These are phyloP conservation scores for Cephus spinipes DNA, from an alignment of 2,888 invertebrate genomes.

Conservation along the genomic window DNA sequence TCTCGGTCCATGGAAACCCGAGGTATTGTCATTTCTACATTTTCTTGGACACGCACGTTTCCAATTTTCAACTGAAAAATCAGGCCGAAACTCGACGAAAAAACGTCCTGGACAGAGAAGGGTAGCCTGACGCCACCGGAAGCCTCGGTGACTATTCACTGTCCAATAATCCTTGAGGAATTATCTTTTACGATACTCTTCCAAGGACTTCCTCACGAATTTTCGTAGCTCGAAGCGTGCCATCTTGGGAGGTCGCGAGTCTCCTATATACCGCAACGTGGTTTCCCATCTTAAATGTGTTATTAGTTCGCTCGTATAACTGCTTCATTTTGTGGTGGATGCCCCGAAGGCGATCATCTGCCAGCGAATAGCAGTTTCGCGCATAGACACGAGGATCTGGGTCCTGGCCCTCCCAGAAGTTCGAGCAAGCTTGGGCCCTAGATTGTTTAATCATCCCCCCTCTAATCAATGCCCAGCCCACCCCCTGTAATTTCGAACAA, in stretches of 20 bases:
- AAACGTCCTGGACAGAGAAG: not conserved
- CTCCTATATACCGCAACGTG: conserved; percentile 46
- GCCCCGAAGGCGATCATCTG: conserved; percentile 64
- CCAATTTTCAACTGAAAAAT: conserved; percentile 32
- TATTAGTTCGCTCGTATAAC: conserved; percentile 67
- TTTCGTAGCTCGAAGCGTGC: conserved; percentile 57
- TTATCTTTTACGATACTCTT: not conserved
- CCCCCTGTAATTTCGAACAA: conserved; percentile 62
- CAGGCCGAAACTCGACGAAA: conserved; percentile 19
- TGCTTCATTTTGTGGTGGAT: conserved; percentile 65
- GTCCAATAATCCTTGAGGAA: not conserved
- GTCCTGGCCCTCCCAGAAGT: conserved; percentile 63
- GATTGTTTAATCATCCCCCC: conserved; percentile 64
- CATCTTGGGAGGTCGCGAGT: conserved; percentile 66
- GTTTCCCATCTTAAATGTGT: conserved; percentile 64
- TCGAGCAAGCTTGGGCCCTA: conserved; percentile 61
- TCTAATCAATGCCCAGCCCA: conserved; percentile 59
- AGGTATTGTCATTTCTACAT: conserved; percentile 46
- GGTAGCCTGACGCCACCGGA: not conserved
- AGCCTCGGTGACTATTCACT: not conserved
- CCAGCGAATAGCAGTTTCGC: conserved; percentile 40
- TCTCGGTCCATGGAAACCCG: conserved; percentile 45
- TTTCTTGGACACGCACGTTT: conserved; percentile 49
- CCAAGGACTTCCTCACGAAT: not conserved
- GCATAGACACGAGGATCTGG: conserved; percentile 41